These are phyloP conservation scores for Neoseiulus cucumeris DNA, from an alignment of 1,140 invertebrate species.

Conservation along the genomic window DNA sequence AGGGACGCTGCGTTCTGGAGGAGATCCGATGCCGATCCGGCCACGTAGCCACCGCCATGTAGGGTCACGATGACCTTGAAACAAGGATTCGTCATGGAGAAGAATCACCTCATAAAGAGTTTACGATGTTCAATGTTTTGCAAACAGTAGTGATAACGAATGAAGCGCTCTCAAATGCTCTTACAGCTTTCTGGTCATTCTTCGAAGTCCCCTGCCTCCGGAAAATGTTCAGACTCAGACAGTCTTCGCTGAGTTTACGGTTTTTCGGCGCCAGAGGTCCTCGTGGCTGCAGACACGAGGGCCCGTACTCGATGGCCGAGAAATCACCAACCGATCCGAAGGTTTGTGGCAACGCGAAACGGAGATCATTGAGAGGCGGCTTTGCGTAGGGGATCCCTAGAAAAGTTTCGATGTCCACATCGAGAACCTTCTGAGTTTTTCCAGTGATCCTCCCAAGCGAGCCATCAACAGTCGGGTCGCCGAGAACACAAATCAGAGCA, in stretches of 20 bases:
- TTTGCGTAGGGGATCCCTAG: conserved; percentile 84
- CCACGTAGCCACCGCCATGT: conserved; percentile 47
- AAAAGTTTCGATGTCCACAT: conserved; percentile 48
- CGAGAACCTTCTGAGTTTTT: neutral
- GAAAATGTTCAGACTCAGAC: conserved; percentile 79
- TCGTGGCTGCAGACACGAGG: conserved; percentile 46
- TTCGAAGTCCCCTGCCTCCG: neutral
- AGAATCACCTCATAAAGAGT: too few relatives aligned
- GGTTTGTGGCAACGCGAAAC: conserved; percentile 70
- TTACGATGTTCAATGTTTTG: too few relatives aligned
- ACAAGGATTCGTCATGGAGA: too few relatives aligned
- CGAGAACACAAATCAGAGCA: too few relatives aligned
- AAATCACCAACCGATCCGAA: conserved; percentile 49
- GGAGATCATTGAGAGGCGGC: conserved; percentile 57
- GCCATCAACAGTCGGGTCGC: too few relatives aligned
- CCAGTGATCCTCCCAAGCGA: too few relatives aligned
- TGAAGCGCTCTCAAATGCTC: too few relatives aligned
- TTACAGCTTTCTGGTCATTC: neutral
- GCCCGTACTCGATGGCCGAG: conserved; percentile 76
- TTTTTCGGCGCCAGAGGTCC: neutral
- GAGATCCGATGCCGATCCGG: conserved; percentile 38
- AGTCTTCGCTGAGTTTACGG: conserved; percentile 55
- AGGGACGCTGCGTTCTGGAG: conserved; percentile 40
- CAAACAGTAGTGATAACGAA: too few relatives aligned
- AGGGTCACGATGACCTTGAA: conserved; percentile 52